Percentiles rank a stretch among this genome's conserved stretches.
Evolutionary conservation across 1,140 invertebrate genomes (phyloP).

Genomic region (Nebria ingens): DNA sequence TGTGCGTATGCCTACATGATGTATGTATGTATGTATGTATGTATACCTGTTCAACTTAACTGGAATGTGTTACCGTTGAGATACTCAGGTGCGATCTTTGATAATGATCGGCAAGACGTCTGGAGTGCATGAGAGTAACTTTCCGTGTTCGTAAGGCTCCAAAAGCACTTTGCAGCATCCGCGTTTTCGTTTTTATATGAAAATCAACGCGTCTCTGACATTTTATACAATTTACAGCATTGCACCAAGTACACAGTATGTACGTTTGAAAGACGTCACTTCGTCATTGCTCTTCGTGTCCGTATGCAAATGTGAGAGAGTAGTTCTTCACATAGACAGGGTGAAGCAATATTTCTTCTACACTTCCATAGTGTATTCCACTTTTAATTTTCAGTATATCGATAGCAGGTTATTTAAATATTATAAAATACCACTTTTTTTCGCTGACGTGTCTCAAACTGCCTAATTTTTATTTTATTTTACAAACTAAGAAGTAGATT

Average conservation of each 20-base stretch:
- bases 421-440: no score
- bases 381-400: no score
- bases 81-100: not conserved
- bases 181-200: constrained; percentile 3
- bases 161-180: constrained; percentile 3
- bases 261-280: no score
- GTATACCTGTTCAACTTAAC: constrained; percentile 9
- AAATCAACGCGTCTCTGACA: not conserved
- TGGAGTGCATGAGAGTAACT: not conserved
- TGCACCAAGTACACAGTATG: not conserved
- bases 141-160: not conserved
- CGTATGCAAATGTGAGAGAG: not conserved
- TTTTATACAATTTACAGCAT: constrained; percentile 9
- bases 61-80: not conserved
- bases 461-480: no score
- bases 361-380: not conserved
- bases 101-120: not conserved
- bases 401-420: no score
- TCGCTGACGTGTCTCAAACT: no score
- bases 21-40: constrained; percentile 17
- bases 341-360: constrained; percentile 1
- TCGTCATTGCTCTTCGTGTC: not conserved
- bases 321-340: no score
- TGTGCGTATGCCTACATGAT: constrained; percentile 15
- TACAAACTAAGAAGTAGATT: no score